Evolutionary conservation across 1,140 invertebrate species (phyloP), one percentile per base, ranked within the genome.

Genomic region (Drosophila lacteicornis): DNA sequence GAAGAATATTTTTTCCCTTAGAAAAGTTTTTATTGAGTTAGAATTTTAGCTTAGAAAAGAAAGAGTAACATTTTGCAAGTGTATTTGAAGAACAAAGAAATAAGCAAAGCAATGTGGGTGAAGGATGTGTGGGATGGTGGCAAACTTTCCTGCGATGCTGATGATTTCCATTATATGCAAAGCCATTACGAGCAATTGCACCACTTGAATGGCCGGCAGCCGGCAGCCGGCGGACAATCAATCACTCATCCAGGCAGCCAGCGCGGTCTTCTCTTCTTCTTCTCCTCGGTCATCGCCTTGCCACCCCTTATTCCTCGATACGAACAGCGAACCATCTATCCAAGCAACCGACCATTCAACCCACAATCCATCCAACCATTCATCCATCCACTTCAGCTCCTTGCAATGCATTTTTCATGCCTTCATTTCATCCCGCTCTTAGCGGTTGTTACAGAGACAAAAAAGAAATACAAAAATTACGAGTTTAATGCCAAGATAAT

Each of bases 161-260:
- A 69, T 83, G 75, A 87, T 87, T 90, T 90, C 78, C 85, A 88
- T 90, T 90, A 81, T 90, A 84, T 88, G 79, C 81, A 84, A 84
- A 88, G 80, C 85, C 80, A 88, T 88, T 88, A 88, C 84, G 77
- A 88, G 78, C 80, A 88, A 88, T 88, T 88, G 85, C 85, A 66
- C 56, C 71, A 73, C 80, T 80, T 77, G 80, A 80, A 83, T 76
- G 73, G 49, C 56, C 51, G 45, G 40, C 71, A 65, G 79, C 69
- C 58, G 70, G 51, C 56, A 65, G 79, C 69, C 58, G 70, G 51
- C 56, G 79, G 76, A 80, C 86, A 85, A 83, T 88, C 79, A 82
- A 88, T 82, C 85, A 79, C 61, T 66, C 73, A 80, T 68, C 56
- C 77, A 71, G 68, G 19, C 68, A 55, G 15, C 11, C 27, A 36